Percentiles rank a stretch among this genome's conserved stretches.
Conservation (phyloP, 2,113 vertebrate species). For the Gnathonemus longibarbis region DNA sequence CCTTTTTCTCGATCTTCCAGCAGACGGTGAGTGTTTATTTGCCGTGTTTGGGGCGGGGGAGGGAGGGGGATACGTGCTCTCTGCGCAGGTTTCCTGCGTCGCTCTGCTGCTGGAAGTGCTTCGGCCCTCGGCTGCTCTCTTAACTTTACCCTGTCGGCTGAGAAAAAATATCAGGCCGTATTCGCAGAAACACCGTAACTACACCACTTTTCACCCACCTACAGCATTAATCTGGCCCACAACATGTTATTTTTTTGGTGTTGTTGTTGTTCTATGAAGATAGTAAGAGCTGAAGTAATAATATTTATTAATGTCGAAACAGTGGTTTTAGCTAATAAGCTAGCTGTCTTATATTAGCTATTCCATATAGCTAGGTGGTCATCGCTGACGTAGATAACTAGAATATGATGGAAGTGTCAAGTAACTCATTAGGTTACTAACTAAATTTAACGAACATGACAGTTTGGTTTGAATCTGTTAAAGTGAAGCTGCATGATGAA, state of each 20-base stretch:
- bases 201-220: neutral
- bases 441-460: neutral
- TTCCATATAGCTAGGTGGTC: neutral
- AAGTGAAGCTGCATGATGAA: neutral
- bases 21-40: constrained; percentile 53
- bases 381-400: neutral
- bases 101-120: constrained; percentile 18
- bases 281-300: neutral
- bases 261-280: neutral
- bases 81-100: constrained; percentile 34
- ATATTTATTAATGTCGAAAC: neutral
- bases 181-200: neutral
- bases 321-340: neutral
- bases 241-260: neutral
- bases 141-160: constrained; percentile 55
- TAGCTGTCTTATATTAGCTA: neutral
- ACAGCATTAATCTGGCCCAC: neutral
- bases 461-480: neutral
- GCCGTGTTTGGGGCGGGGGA: neutral
- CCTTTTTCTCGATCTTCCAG: constrained; percentile 18
- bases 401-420: neutral
- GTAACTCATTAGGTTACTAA: neutral
- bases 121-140: constrained; percentile 55
- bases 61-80: neutral
- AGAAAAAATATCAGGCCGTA: constrained; percentile 34